Evolutionary conservation across 2,888 invertebrate species (phyloP).

Genomic region (Cerastis leucographa): DNA sequence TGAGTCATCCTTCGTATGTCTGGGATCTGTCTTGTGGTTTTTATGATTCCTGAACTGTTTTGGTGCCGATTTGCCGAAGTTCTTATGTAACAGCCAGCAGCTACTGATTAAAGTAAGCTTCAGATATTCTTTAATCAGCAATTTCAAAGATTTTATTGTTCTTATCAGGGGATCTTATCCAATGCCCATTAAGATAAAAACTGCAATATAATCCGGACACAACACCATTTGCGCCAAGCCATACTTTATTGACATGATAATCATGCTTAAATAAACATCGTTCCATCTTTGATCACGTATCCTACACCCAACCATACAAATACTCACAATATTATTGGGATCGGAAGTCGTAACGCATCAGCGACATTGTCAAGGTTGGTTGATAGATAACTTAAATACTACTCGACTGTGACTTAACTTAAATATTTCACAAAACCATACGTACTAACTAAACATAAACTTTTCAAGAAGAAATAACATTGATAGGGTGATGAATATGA

Average conservation of each 20-base stretch:
- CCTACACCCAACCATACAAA: neutral
- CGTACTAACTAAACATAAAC: neutral
- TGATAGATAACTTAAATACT: constrained; percentile 28
- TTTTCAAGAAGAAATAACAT: constrained; percentile 6
- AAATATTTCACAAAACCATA: constrained; percentile 4
- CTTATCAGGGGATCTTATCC: neutral
- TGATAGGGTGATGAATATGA: too few species aligned
- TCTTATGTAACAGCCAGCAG: neutral
- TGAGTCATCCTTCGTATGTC: constrained; percentile 66
- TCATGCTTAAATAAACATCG: neutral
- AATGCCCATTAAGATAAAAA: neutral
- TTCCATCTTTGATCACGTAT: neutral
- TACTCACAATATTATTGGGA: constrained; percentile 14
- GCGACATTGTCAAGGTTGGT: constrained; percentile 33
- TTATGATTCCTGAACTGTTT: constrained; percentile 6
- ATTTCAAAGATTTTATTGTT: neutral
- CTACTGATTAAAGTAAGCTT: neutral
- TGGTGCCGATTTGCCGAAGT: neutral
- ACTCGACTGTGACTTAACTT: constrained; percentile 9
- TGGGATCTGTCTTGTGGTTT: constrained; percentile 24
- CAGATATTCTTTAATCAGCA: neutral
- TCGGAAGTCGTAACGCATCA: constrained; percentile 28
- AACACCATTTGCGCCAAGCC: neutral
- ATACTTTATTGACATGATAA: neutral
- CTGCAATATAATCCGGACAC: neutral